These are phyloP conservation scores for Dicentrarchus labrax DNA, from an alignment of 2,113 vertebrate genomes.

Conservation along the genomic window DNA sequence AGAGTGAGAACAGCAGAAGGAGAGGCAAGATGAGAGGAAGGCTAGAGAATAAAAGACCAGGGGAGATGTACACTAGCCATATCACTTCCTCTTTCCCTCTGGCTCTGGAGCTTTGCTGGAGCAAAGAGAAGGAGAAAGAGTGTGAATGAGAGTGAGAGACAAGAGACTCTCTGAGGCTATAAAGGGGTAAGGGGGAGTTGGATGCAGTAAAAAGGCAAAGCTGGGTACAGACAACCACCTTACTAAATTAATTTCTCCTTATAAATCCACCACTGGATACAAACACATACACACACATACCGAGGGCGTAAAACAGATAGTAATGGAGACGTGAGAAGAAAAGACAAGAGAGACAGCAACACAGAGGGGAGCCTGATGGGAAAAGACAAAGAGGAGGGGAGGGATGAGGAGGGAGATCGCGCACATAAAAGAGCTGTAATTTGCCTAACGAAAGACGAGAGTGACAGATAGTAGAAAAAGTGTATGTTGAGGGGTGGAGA, in stretches of 20 bases:
- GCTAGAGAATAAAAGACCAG: slow-evolving; percentile 57
- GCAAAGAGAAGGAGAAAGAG: slow-evolving; percentile 40
- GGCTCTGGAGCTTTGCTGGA: slow-evolving; percentile 59
- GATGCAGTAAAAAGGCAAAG: slow-evolving; percentile 39
- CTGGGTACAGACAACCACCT: slow-evolving; percentile 41
- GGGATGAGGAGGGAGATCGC: slow-evolving; percentile 44
- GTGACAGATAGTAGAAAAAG: slow-evolving; percentile 66
- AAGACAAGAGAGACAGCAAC: slow-evolving; percentile 65
- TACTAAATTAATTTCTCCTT: slow-evolving; percentile 7
- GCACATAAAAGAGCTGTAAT: slow-evolving; percentile 77
- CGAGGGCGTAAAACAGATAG: slow-evolving; percentile 54
- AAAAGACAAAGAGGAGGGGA: slow-evolving; percentile 69
- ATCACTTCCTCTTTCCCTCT: slow-evolving; percentile 56
- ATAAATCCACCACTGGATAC: slow-evolving; percentile 17
- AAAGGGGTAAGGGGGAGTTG: slow-evolving; percentile 50
- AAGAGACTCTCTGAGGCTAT: slow-evolving; percentile 64
- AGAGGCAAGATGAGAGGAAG: slow-evolving; percentile 53
- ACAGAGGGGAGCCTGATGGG: slow-evolving; percentile 73
- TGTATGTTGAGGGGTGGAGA: slow-evolving; percentile 54
- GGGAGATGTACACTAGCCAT: slow-evolving; percentile 49
- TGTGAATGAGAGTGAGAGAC: slow-evolving; percentile 45
- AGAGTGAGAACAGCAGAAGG: slow-evolving; percentile 53
- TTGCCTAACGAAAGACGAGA: slow-evolving; percentile 70
- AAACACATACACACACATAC: slow-evolving; percentile 42
- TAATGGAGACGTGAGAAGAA: slow-evolving; percentile 72